Evolutionary conservation across 2,888 invertebrate genomes (phyloP).

Genomic region (Zonitis immaculata): DNA sequence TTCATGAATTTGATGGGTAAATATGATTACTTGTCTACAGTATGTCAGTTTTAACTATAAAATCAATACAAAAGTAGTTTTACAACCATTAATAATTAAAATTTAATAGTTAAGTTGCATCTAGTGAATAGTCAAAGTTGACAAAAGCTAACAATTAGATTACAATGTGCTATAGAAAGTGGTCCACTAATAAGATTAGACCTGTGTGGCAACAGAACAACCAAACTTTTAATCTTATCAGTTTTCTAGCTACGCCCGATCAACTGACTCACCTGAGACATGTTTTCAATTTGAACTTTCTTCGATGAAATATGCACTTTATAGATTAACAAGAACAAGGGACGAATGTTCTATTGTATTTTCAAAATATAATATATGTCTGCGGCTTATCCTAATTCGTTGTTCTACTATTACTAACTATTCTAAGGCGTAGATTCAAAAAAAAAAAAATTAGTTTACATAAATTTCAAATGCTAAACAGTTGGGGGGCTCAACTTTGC

Average conservation of each 20-base stretch:
- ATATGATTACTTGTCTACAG: not conserved
- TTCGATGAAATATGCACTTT: slow-evolving; percentile 10
- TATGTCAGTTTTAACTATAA: not conserved
- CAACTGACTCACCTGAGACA: slow-evolving; percentile 21
- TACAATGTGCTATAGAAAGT: slow-evolving; percentile 24
- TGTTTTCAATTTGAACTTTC: slow-evolving; percentile 10
- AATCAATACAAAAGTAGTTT: not conserved
- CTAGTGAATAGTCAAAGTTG: slow-evolving; percentile 11
- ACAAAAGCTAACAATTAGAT: slow-evolving; percentile 26
- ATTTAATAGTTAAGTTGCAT: slow-evolving; percentile 12
- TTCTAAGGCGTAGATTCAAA: too few relatives aligned
- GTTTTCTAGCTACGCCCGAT: slow-evolving; percentile 21
- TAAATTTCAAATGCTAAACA: slow-evolving; percentile 13
- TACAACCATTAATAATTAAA: not conserved
- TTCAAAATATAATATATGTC: too few relatives aligned
- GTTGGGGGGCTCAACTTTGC: slow-evolving; percentile 8
- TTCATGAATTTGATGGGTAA: not conserved
- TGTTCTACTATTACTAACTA: too few relatives aligned
- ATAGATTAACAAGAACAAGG: slow-evolving; percentile 11
- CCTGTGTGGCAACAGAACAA: slow-evolving; percentile 29
- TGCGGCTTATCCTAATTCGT: too few relatives aligned
- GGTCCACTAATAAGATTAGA: slow-evolving; percentile 28
- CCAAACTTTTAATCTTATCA: slow-evolving; percentile 25
- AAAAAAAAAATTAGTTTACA: slow-evolving; percentile 5
- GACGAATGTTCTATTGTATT: not conserved